Percentiles rank a stretch among this genome's conserved stretches.
Evolutionary conservation across 2,797 vertebrate genomes (phyloP).

Genomic region (Carapus acus): DNA sequence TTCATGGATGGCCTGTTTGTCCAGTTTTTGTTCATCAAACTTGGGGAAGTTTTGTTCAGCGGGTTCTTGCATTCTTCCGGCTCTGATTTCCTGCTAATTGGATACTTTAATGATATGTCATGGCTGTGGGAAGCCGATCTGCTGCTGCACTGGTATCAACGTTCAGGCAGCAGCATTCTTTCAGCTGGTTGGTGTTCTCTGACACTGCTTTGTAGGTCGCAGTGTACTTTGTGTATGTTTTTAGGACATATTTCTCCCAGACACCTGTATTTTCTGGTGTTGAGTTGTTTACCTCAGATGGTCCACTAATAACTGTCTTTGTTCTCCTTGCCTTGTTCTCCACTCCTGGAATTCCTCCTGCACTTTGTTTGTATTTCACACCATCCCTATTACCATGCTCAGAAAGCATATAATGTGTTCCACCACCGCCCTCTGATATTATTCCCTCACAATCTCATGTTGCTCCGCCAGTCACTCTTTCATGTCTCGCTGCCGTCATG

Average conservation of each 20-base stretch:
- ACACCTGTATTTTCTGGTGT: conserved; percentile 3
- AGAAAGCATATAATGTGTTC: too few species aligned
- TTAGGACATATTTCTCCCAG: neutral
- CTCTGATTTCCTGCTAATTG: too few species aligned
- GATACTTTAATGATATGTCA: too few species aligned
- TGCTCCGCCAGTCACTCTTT: conserved; percentile 13
- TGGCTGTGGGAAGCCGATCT: too few species aligned
- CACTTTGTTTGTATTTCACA: neutral
- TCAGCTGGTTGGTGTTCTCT: neutral
- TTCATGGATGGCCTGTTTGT: too few species aligned
- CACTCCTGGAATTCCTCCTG: neutral
- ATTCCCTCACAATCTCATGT: conserved; percentile 21
- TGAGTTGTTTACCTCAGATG: conserved; percentile 10
- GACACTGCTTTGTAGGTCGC: neutral
- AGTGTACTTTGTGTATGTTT: neutral
- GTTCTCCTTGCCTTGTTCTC: neutral
- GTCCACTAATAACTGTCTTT: neutral
- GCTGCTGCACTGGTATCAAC: too few species aligned
- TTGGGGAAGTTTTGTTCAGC: too few species aligned
- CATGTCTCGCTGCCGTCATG: conserved; percentile 23
- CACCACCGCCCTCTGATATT: too few species aligned
- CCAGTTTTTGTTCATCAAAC: too few species aligned
- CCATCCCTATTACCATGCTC: too few species aligned
- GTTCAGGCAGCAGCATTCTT: too few species aligned
- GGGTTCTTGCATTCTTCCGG: too few species aligned